Conservation (phyloP, 2,797 vertebrate species). For the Hypotaenidia okinawae region DNA sequence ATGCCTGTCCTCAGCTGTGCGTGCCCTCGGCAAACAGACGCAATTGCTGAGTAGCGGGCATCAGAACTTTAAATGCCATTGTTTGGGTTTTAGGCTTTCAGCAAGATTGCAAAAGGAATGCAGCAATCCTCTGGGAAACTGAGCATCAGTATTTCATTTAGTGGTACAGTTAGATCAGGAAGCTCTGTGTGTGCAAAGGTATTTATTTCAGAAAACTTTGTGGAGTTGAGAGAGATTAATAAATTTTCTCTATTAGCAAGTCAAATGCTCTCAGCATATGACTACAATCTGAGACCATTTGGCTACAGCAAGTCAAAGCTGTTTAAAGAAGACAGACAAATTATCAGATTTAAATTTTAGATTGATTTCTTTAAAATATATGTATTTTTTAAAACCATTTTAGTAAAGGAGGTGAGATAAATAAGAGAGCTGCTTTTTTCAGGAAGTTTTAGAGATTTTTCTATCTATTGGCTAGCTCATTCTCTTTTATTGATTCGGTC, state of each 20-base stretch:
- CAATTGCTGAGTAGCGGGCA: constrained; percentile 17
- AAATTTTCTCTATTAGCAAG: neutral
- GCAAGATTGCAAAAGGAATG: constrained; percentile 45
- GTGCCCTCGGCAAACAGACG: neutral
- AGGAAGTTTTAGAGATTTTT: neutral
- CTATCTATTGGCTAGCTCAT: neutral
- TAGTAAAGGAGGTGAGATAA: neutral
- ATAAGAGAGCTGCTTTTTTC: neutral
- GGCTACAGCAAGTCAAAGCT: neutral
- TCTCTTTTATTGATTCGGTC: neutral
- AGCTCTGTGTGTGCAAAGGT: neutral
- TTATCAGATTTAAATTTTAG: neutral
- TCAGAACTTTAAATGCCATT: constrained; percentile 39
- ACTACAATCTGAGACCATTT: too few relatives aligned
- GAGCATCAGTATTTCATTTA: constrained; percentile 37
- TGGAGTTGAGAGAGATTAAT: neutral
- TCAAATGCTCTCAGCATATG: neutral
- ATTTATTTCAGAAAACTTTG: constrained; percentile 44
- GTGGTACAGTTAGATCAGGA: constrained; percentile 27
- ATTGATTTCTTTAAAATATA: neutral
- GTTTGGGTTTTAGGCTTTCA: constrained; percentile 49
- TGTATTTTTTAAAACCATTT: neutral
- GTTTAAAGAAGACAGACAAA: neutral
- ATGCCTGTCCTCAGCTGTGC: neutral
- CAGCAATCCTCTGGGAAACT: constrained; percentile 41